Evolutionary conservation across 2,797 vertebrate genomes (phyloP).

Genomic region (Sebastes hubbsi): DNA sequence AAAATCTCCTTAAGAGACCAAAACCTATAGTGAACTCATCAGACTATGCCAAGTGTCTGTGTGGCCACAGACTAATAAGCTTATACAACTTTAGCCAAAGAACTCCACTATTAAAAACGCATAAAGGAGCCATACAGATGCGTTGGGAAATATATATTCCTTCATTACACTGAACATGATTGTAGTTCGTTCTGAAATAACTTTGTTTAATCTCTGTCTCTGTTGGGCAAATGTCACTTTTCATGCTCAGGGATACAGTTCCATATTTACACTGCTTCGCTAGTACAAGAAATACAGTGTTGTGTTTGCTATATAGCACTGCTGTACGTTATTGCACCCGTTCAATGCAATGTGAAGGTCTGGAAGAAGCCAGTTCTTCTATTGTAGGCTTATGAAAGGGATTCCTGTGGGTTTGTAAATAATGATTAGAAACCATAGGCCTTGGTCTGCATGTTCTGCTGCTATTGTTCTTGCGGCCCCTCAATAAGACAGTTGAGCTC

Average conservation of each 20-base stretch:
- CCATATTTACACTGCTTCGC: neutral
- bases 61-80: neutral
- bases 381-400: constrained; percentile 17
- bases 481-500: constrained; percentile 68
- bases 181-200: neutral
- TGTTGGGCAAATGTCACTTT: neutral
- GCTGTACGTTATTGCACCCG: constrained; percentile 5
- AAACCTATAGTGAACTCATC: neutral
- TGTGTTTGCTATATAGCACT: neutral
- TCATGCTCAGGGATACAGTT: neutral
- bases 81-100: neutral
- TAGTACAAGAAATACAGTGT: neutral
- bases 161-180: neutral
- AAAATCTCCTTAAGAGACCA: neutral
- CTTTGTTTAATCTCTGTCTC: neutral
- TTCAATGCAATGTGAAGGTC: neutral
- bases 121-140: neutral
- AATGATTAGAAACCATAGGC: constrained; percentile 39
- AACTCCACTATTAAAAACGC: neutral
- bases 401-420: constrained; percentile 51
- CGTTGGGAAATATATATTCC: neutral
- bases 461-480: constrained; percentile 55
- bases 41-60: no score
- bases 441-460: constrained; percentile 49
- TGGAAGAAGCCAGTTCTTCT: constrained; percentile 2